phyloP scores from a whole-genome alignment of 2,113 vertebrate species.

The Sinocyclocheilus grahami region DNA sequence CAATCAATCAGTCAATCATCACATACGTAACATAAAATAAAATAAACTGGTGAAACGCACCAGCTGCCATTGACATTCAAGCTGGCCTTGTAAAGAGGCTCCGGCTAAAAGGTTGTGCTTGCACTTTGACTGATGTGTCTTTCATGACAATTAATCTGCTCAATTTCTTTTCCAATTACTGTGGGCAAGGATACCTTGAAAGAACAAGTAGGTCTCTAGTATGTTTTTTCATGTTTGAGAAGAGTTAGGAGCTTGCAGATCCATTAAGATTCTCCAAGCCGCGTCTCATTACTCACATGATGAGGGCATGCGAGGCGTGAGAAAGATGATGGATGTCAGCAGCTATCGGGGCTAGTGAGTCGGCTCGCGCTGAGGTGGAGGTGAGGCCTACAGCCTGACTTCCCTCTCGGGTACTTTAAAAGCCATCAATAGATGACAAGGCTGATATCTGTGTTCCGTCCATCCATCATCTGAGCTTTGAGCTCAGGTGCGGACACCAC shows the following conservation, averaged over 20 bases:
- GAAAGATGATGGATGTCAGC: constrained; percentile 58
- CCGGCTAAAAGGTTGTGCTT: constrained; percentile 25
- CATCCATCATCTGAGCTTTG: constrained; percentile 43
- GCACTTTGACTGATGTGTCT: constrained; percentile 46
- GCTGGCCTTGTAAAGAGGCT: constrained; percentile 13
- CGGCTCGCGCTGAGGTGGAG: constrained; percentile 39
- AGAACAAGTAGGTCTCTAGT: constrained; percentile 36
- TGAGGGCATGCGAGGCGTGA: constrained; percentile 40
- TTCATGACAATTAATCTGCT: constrained; percentile 52
- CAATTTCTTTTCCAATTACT: constrained; percentile 52
- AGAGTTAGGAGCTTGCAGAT: constrained; percentile 52
- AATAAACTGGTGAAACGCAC: neutral
- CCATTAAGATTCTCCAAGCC: constrained; percentile 58
- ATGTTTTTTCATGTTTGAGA: constrained; percentile 43
- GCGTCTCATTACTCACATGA: constrained; percentile 59
- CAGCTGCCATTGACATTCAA: neutral
- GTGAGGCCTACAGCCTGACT: constrained; percentile 51
- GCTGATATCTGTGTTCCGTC: constrained; percentile 45
- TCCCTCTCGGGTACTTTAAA: constrained; percentile 49
- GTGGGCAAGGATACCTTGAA: constrained; percentile 53
- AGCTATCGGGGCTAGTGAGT: constrained; percentile 41
- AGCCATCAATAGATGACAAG: constrained; percentile 54
- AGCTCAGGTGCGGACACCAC: constrained; percentile 16
- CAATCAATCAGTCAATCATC: no score
- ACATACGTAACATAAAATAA: neutral